Percentiles rank a stretch among this genome's conserved stretches.
Conservation (phyloP, 1,140 invertebrate species). For the Ylistrum balloti region DNA sequence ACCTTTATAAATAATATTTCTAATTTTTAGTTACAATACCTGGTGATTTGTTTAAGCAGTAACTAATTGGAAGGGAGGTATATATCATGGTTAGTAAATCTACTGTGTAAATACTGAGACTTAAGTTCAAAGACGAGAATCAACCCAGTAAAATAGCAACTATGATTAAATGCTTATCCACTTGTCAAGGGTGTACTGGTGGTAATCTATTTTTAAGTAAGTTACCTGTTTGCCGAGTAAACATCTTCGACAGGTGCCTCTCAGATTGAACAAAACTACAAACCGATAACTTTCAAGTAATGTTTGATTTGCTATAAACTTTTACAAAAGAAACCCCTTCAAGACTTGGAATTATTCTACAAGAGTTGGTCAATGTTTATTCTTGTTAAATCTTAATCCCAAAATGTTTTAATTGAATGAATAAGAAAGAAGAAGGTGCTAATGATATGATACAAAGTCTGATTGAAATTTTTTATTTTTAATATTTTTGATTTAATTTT, state of each 20-base stretch:
- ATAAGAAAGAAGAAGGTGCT: neutral
- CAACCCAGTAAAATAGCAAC: neutral
- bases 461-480: neutral
- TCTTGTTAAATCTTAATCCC: conserved; percentile 5
- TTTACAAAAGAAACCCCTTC: neutral
- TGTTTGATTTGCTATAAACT: neutral
- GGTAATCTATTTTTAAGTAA: conserved; percentile 22
- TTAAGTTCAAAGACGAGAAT: neutral
- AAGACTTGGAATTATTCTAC: neutral
- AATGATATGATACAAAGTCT: neutral
- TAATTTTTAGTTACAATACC: neutral
- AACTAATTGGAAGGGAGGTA: neutral
- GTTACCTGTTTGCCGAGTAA: conserved; percentile 25
- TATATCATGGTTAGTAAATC: conserved; percentile 11
- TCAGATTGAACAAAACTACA: neutral
- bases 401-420: conserved; percentile 7
- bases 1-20: neutral
- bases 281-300: conserved; percentile 7
- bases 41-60: neutral
- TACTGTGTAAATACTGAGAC: neutral
- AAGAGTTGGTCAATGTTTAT: conserved; percentile 17
- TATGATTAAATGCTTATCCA: neutral
- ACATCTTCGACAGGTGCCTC: conserved; percentile 4
- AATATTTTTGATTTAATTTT: neutral
- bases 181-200: neutral